phyloP scores from a whole-genome alignment of 2,797 vertebrate genomes.

The Lateolabrax maculatus region DNA sequence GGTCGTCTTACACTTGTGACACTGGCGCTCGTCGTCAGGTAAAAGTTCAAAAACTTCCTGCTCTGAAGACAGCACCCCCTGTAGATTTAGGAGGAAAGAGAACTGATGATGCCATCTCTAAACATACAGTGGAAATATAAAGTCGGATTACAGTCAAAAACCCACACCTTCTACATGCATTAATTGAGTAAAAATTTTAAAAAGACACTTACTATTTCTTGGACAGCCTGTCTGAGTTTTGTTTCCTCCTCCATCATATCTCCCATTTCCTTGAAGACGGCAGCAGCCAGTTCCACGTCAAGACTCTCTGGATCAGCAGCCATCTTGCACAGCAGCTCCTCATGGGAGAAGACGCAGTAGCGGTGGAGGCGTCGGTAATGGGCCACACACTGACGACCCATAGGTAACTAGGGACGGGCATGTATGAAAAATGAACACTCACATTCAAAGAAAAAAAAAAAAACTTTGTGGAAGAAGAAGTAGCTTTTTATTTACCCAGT shows the following conservation, averaged over 20 bases:
- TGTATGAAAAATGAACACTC: background rate
- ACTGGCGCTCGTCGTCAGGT: slow-evolving; percentile 98
- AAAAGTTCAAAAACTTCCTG: slow-evolving; percentile 98
- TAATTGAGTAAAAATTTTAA: background rate
- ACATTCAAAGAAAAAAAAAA: background rate
- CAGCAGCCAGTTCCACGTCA: slow-evolving; percentile 95
- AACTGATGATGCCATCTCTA: background rate
- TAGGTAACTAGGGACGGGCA: slow-evolving; percentile 87
- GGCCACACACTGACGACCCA: slow-evolving; percentile 96
- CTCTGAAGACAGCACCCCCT: slow-evolving; percentile 95
- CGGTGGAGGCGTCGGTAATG: slow-evolving; percentile 96
- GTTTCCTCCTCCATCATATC: slow-evolving; percentile 95
- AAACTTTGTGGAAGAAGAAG: background rate
- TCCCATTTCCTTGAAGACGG: slow-evolving; percentile 94
- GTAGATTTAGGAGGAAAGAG: slow-evolving; percentile 27
- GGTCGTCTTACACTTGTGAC: slow-evolving; percentile 95
- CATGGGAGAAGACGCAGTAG: slow-evolving; percentile 98
- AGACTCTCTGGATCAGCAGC: slow-evolving; percentile 96
- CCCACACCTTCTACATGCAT: background rate
- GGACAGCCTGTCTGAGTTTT: slow-evolving; percentile 88
- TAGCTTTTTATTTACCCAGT: slow-evolving; percentile 89
- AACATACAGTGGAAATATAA: background rate
- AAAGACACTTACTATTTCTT: slow-evolving; percentile 88
- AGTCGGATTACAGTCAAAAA: background rate
- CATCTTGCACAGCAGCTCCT: slow-evolving; percentile 99